These are phyloP conservation scores for Chaetodon trifascialis DNA, from an alignment of 2,113 vertebrate genomes.

Conservation along the genomic window DNA sequence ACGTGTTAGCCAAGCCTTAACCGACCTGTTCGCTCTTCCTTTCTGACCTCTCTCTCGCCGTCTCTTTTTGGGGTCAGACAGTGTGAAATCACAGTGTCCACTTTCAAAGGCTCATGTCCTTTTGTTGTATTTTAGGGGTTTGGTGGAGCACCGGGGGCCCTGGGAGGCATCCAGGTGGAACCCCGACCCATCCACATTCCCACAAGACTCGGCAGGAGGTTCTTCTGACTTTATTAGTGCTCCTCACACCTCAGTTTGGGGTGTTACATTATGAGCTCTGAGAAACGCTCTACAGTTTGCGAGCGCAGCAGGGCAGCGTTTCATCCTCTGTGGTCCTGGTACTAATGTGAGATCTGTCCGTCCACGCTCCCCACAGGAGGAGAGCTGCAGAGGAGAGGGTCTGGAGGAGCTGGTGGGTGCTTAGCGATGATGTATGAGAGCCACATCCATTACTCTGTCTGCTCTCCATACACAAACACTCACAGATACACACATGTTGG, in stretches of 20 bases:
- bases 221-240: conserved; percentile 6
- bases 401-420: conserved; percentile 41
- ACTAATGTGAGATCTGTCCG: conserved; percentile 8
- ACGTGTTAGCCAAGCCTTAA: conserved; percentile 60
- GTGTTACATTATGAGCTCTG: background rate
- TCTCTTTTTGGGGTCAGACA: conserved; percentile 30
- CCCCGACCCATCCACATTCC: conserved; percentile 42
- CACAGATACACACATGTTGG: conserved; percentile 29
- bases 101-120: conserved; percentile 78
- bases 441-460: conserved; percentile 60
- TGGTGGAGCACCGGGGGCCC: conserved; percentile 35
- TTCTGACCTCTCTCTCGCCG: conserved; percentile 41
- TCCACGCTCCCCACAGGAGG: conserved; percentile 11
- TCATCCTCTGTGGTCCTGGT: background rate
- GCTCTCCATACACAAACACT: conserved; percentile 42
- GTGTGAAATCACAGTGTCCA: conserved; percentile 62
- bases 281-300: background rate
- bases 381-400: conserved; percentile 29
- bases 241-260: background rate
- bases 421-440: conserved; percentile 69
- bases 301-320: background rate
- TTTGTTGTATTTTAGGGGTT: conserved; percentile 64
- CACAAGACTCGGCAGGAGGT: conserved; percentile 32
- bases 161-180: conserved; percentile 55
- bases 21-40: conserved; percentile 38